Conservation (phyloP, 2,113 vertebrate genomes). For the Rhea americana region DNA sequence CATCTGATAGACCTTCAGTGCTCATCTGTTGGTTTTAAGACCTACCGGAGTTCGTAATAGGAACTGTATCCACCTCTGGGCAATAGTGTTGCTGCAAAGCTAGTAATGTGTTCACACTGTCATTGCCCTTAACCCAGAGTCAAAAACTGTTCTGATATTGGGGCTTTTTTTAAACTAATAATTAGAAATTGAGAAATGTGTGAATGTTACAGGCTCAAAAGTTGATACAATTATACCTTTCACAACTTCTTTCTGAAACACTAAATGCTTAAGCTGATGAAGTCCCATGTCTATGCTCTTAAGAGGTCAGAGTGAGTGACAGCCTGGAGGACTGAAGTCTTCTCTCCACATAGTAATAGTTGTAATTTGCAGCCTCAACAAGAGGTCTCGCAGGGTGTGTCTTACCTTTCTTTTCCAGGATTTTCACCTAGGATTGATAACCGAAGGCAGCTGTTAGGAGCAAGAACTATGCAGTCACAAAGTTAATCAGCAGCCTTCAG, state of each 20-base stretch:
- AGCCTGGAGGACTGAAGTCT: no score
- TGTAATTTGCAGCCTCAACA: background rate
- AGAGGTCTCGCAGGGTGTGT: background rate
- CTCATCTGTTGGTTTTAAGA: background rate
- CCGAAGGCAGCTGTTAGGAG: background rate
- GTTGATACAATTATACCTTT: background rate
- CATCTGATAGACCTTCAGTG: background rate
- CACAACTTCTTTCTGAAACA: background rate
- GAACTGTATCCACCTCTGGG: background rate
- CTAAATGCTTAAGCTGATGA: background rate
- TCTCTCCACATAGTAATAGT: background rate
- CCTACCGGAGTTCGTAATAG: background rate
- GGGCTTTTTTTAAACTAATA: no score
- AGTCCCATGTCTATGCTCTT: background rate
- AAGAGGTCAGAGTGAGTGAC: background rate
- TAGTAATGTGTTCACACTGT: background rate
- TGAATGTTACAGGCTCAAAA: background rate
- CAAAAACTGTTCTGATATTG: background rate
- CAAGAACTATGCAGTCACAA: background rate
- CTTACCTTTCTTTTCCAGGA: background rate
- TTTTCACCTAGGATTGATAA: background rate
- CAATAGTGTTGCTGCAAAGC: background rate
- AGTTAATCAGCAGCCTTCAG: background rate
- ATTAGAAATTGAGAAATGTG: background rate
- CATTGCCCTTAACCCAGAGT: fast-evolving